Evolutionary conservation across 2,113 vertebrate species (phyloP).

Genomic region (Etheostoma cragini): DNA sequence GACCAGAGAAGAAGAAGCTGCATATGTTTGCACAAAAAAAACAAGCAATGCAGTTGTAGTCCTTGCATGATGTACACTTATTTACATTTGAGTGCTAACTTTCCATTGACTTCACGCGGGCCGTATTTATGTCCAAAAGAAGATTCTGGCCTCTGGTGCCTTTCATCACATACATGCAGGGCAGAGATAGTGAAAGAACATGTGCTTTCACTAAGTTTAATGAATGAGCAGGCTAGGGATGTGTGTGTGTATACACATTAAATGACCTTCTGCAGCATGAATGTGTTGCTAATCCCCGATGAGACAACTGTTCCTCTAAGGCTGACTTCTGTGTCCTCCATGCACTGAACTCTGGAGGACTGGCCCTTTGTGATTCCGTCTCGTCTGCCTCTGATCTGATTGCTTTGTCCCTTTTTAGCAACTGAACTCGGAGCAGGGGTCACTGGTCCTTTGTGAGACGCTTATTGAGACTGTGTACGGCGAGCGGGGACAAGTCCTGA

Average conservation of each 20-base stretch:
- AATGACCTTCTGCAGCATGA: constrained; percentile 60
- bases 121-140: too few species aligned
- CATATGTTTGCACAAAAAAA: too few species aligned
- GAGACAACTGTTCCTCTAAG: constrained; percentile 59
- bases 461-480: constrained; percentile 94
- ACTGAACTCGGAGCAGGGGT: constrained; percentile 89
- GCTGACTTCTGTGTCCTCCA: constrained; percentile 52
- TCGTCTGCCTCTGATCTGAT: constrained; percentile 64
- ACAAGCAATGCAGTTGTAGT: too few species aligned
- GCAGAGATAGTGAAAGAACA: not conserved
- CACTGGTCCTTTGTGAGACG: constrained; percentile 94
- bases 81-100: too few species aligned
- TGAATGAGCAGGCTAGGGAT: not conserved
- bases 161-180: constrained; percentile 8
- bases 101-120: too few species aligned
- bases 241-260: constrained; percentile 19
- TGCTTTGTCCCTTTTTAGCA: constrained; percentile 74
- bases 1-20: too few species aligned
- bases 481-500: constrained; percentile 93
- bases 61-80: too few species aligned
- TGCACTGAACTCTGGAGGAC: constrained; percentile 56
- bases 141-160: not conserved
- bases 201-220: not conserved
- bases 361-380: constrained; percentile 57
- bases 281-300: constrained; percentile 63